Base-by-base conservation (phyloP, 1,140 invertebrate species). In the Trachymyrmex septentrionalis region DNA sequence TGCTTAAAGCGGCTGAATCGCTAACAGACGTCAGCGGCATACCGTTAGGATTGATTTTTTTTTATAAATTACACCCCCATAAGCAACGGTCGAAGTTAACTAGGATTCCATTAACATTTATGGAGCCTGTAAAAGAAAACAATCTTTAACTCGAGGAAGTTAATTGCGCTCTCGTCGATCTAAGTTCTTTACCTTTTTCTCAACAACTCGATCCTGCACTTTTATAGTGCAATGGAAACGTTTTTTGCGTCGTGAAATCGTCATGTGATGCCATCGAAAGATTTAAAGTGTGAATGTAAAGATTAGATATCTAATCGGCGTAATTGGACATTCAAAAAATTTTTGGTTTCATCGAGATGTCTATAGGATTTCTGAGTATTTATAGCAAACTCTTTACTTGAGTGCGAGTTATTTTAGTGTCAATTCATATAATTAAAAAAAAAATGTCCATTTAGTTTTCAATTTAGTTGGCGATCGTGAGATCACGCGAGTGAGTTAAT, bases 401-500 rank as follows among this genome's bases (percentile, higher is more conserved):
- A 9, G 3, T 24, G 38, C 21, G 19, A 76, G 9, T 5, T 3
- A 14, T 57, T 9, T 12, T 4, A 27, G 9, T 44, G 0, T 48
- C 38, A 21, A 10, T 21, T 78, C 12, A 5, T 24, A 19, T 38
- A 10, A 48, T 69, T 34, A 12, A 19, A 44, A 44, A 44, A 44
- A 44, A 12, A 44, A 10, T 9, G 1, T 34, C 50, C 2, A 48
- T 72, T 73, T 61, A 55, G 30, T 44, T 71, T 44, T 81, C 38
- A 44, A 24, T 73, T 44, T 19, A 30, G 9, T 34, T 16, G 24
- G 16, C 44, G 59, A 7, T 50, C 34, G 48, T 27, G 34, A 73
- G 19, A 61, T n/a, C 53, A 84, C 55, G 55, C 38, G 24, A 64
- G 80, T 61, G 12, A 84, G 38, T 72, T 61, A 44, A 30, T 61